A percentile compares a stretch with the other conserved stretches of the same genome.
phyloP scores from a whole-genome alignment of 2,797 vertebrate genomes.

The Bradypodion pumilum region DNA sequence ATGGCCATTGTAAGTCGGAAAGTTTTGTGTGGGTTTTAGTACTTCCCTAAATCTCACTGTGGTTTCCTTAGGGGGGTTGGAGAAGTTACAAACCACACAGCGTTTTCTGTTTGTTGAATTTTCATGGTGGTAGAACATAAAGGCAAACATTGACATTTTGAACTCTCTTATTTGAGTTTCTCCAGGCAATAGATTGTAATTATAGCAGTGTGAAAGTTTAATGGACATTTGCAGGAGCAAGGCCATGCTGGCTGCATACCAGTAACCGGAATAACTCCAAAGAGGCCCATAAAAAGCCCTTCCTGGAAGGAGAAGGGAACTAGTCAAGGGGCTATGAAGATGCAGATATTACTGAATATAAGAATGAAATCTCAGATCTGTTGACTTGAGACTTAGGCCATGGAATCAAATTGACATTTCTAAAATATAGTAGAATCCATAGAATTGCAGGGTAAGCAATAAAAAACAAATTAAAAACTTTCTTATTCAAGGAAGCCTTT shows the following conservation, averaged over 20 bases:
- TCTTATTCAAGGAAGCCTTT: too few relatives aligned
- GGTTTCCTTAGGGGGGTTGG: background rate
- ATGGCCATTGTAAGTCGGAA: background rate
- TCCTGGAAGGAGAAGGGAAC: conserved; percentile 1
- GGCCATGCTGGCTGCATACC: background rate
- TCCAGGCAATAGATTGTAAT: conserved; percentile 34
- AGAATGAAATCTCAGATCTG: background rate
- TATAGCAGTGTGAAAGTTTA: conserved; percentile 19
- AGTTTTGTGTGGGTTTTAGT: background rate
- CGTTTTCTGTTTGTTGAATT: conserved; percentile 2
- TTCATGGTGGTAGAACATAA: conserved; percentile 12
- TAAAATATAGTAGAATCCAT: background rate
- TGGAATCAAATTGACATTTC: background rate
- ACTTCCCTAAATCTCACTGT: background rate
- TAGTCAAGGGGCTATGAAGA: conserved; percentile 21
- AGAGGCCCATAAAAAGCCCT: conserved; percentile 7
- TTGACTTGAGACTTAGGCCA: background rate
- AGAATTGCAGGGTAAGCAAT: background rate
- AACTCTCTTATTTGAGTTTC: conserved; percentile 31
- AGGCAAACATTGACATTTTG: conserved; percentile 24
- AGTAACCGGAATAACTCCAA: conserved; percentile 24
- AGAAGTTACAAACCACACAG: background rate
- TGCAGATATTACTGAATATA: background rate
- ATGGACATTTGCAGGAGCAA: conserved; percentile 21
- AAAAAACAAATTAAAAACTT: too few relatives aligned